Evolutionary conservation across 2,888 invertebrate species (phyloP).

Genomic region (Ormyrus rosae): DNA sequence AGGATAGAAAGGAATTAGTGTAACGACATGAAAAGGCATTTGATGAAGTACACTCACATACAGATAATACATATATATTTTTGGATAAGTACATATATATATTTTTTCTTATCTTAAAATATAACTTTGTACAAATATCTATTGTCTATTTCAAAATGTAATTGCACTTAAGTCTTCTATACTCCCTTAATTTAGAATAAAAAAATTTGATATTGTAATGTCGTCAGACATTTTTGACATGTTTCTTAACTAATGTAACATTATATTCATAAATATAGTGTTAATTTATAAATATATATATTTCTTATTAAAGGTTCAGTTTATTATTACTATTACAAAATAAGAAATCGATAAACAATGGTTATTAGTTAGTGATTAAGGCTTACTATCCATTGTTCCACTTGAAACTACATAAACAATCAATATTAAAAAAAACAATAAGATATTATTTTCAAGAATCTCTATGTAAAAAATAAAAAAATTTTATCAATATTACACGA

Average conservation of each 20-base stretch:
- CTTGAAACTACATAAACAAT: conserved; percentile 39
- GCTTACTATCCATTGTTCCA: conserved; percentile 30
- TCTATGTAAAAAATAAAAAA: conserved; percentile 44
- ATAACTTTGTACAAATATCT: conserved; percentile 56
- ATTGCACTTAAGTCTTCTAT: conserved; percentile 57
- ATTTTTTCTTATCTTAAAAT: conserved; percentile 49
- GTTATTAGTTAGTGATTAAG: conserved; percentile 35
- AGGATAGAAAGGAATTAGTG: conserved; percentile 15
- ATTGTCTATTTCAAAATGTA: conserved; percentile 44
- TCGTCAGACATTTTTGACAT: conserved; percentile 37
- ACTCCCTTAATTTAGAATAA: conserved; percentile 51
- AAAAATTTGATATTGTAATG: conserved; percentile 34
- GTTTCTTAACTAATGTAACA: conserved; percentile 33
- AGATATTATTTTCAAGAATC: conserved; percentile 33
- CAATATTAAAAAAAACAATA: conserved; percentile 43
- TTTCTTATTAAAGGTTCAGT: conserved; percentile 16
- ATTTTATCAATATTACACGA: conserved; percentile 45
- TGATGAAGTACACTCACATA: conserved; percentile 39
- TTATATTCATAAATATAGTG: conserved; percentile 39
- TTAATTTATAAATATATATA: conserved; percentile 46
- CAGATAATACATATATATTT: conserved; percentile 49
- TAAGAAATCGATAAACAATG: conserved; percentile 16
- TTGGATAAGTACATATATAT: conserved; percentile 52
- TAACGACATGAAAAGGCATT: conserved; percentile 27
- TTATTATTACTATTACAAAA: conserved; percentile 33